Conservation (phyloP, 2,113 vertebrate genomes). For the Brienomyrus brachyistius region DNA sequence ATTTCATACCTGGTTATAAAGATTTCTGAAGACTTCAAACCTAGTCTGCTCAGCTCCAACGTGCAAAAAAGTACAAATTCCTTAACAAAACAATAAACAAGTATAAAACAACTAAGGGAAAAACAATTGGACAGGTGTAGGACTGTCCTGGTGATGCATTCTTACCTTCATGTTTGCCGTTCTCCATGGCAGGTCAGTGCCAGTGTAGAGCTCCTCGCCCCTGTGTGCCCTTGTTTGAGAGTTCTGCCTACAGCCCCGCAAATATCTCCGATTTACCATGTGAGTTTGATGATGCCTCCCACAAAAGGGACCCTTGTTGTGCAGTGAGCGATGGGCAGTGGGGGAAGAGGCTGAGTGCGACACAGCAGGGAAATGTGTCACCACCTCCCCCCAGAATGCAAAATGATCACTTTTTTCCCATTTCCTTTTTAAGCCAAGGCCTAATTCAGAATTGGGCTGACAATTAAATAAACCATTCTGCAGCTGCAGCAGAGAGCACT, state of each 20-base stretch:
- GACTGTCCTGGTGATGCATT: slow-evolving; percentile 4
- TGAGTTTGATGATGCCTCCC: slow-evolving; percentile 60
- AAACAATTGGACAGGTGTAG: neutral
- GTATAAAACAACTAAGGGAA: neutral
- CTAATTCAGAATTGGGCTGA: slow-evolving; percentile 17
- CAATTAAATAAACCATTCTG: slow-evolving; percentile 13
- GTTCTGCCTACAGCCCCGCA: slow-evolving; percentile 28
- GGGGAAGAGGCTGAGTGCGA: slow-evolving; percentile 25
- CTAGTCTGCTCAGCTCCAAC: neutral
- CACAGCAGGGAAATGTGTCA: slow-evolving; percentile 1
- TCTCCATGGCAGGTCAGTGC: slow-evolving; percentile 42
- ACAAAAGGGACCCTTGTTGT: slow-evolving; percentile 65
- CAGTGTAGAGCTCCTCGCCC: neutral
- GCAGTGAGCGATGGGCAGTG: slow-evolving; percentile 34
- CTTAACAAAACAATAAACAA: slow-evolving; percentile 21
- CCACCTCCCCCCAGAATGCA: neutral
- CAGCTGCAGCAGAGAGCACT: neutral
- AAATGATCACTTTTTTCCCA: slow-evolving; percentile 23
- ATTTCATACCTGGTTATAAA: neutral
- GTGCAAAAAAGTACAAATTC: neutral
- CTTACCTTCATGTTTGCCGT: slow-evolving; percentile 47
- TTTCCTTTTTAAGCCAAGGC: slow-evolving; percentile 30
- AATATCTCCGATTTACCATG: slow-evolving; percentile 45
- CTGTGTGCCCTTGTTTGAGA: neutral
- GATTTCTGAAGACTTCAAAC: neutral